Evolutionary conservation across 2,113 vertebrate genomes (phyloP).

Genomic region (Lagopus muta): DNA sequence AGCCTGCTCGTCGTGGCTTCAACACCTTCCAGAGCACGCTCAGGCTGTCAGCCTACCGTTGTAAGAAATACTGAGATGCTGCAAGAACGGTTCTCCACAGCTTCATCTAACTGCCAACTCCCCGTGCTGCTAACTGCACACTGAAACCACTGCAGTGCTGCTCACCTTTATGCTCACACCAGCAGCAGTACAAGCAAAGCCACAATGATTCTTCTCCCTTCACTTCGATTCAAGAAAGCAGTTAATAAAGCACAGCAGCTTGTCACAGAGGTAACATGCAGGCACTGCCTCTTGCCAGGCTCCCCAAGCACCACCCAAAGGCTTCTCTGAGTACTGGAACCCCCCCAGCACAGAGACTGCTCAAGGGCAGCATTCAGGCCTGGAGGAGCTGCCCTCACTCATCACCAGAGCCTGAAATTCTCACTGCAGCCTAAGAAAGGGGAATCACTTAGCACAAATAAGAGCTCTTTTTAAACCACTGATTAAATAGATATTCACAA

Average conservation of each 20-base stretch:
- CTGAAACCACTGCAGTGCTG: not conserved
- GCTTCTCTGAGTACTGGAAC: not conserved
- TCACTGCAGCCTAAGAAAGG: not conserved
- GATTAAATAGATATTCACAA: constrained; percentile 60
- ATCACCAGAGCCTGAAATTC: not conserved
- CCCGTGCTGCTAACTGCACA: too few relatives aligned
- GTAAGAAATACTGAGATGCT: not conserved
- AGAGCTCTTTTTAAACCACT: constrained; percentile 21
- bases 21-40: not conserved
- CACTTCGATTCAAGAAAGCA: not conserved
- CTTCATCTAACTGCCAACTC: accelerated
- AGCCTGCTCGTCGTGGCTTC: accelerated
- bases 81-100: not conserved
- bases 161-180: accelerated
- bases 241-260: not conserved
- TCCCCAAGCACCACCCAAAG: not conserved
- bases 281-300: not conserved
- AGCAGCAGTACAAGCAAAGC: not conserved
- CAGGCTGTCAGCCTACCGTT: not conserved
- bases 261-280: not conserved
- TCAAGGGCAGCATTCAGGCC: constrained; percentile 6
- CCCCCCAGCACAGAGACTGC: not conserved
- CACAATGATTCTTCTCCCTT: not conserved
- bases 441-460: constrained; percentile 41
- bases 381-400: not conserved